phyloP scores from a whole-genome alignment of 2,113 vertebrate species.

The Pterophyllum scalare region DNA sequence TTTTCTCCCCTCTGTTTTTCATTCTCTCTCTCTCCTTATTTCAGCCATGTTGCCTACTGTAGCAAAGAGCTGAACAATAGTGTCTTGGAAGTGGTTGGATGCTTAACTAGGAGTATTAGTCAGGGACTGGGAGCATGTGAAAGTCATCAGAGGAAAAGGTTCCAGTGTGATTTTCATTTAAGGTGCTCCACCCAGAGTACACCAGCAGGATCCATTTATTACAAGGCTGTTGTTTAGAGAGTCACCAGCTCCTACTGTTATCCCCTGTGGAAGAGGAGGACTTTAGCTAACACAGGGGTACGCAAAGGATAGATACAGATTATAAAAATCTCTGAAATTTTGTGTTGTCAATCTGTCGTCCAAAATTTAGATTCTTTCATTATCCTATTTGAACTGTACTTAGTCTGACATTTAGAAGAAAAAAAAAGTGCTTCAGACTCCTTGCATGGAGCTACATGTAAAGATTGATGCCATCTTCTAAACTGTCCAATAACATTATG shows the following conservation, averaged over 20 bases:
- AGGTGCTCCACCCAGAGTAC: conserved; percentile 26
- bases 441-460: not conserved
- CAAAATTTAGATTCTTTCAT: too few species aligned
- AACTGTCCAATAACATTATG: conserved; percentile 2
- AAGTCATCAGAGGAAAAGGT: conserved; percentile 66
- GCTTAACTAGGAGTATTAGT: conserved; percentile 48
- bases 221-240: conserved; percentile 40
- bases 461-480: not conserved
- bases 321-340: not conserved
- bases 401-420: too few species aligned
- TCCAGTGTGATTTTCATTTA: conserved; percentile 70
- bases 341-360: not conserved
- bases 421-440: not conserved
- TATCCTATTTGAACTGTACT: too few species aligned
- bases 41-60: conserved; percentile 8
- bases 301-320: not conserved
- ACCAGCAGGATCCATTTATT: conserved; percentile 42
- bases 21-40: not conserved
- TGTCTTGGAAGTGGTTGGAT: conserved; percentile 34
- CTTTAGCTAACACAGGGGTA: conserved; percentile 5
- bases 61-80: not conserved
- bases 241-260: conserved; percentile 44
- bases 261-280: conserved; percentile 42
- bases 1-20: not conserved
- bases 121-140: conserved; percentile 70